These are phyloP conservation scores for Bos taurus DNA, from an alignment of 2,113 vertebrate genomes.

Conservation along the genomic window DNA sequence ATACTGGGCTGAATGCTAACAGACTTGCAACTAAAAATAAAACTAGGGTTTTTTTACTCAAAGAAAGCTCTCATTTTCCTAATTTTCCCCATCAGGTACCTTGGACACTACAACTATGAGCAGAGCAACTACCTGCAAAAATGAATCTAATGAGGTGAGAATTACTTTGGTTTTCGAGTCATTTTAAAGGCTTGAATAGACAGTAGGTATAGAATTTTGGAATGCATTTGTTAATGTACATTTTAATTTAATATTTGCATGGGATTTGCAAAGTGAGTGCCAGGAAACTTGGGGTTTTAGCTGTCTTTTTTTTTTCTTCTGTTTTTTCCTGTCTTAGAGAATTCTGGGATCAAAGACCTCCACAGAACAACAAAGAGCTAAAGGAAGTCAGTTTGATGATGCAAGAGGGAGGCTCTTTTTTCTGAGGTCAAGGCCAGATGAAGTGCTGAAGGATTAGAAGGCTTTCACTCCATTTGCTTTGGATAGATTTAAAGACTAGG, in stretches of 20 bases:
- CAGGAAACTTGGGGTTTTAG: neutral
- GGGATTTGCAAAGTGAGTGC: neutral
- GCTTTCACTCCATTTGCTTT: constrained; percentile 51
- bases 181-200: constrained; percentile 18
- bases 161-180: neutral
- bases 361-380: constrained; percentile 24
- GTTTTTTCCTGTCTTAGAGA: neutral
- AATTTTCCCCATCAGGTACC: constrained; percentile 41
- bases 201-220: neutral
- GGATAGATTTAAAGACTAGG: constrained; percentile 56
- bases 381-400: constrained; percentile 44
- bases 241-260: constrained; percentile 39
- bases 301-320: neutral
- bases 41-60: neutral
- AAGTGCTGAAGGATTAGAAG: constrained; percentile 53
- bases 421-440: constrained; percentile 47
- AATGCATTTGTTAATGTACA: neutral
- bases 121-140: neutral
- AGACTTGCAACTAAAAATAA: neutral
- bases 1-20: neutral
- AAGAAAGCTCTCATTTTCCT: constrained; percentile 24
- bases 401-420: constrained; percentile 31
- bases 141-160: constrained; percentile 33
- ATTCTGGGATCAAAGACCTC: constrained; percentile 24
- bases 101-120: neutral